Percentiles rank a stretch among this genome's conserved stretches.
Conservation (phyloP, 2,797 vertebrate species). For the Mus spretus region DNA sequence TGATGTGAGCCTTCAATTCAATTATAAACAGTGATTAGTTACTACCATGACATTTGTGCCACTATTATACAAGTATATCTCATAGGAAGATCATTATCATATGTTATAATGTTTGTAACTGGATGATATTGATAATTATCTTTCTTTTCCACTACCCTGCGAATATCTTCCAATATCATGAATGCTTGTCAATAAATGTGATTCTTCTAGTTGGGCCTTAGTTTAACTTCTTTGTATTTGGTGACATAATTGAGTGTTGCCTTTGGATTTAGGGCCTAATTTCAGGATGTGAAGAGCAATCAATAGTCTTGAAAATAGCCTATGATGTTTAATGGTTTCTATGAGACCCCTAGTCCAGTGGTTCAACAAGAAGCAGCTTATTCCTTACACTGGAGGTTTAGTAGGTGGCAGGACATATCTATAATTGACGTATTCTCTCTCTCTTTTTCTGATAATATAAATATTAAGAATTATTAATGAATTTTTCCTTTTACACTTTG, state of each 20-base stretch:
- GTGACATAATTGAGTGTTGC: background rate
- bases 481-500: background rate
- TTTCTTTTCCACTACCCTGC: background rate
- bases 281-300: background rate
- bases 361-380: background rate
- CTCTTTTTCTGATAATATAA: too few relatives aligned
- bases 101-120: background rate
- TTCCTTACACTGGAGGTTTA: background rate
- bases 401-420: background rate
- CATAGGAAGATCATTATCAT: background rate
- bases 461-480: too few relatives aligned
- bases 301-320: background rate
- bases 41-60: background rate
- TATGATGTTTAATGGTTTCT: background rate
- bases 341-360: background rate
- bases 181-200: background rate
- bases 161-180: background rate
- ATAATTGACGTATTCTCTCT: background rate
- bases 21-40: background rate
- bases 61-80: background rate
- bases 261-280: background rate
- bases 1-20: background rate
- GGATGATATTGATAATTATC: background rate
- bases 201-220: background rate
- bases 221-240: background rate